Conservation (phyloP, 2,797 vertebrate genomes). For the Clarias platycephalus region DNA sequence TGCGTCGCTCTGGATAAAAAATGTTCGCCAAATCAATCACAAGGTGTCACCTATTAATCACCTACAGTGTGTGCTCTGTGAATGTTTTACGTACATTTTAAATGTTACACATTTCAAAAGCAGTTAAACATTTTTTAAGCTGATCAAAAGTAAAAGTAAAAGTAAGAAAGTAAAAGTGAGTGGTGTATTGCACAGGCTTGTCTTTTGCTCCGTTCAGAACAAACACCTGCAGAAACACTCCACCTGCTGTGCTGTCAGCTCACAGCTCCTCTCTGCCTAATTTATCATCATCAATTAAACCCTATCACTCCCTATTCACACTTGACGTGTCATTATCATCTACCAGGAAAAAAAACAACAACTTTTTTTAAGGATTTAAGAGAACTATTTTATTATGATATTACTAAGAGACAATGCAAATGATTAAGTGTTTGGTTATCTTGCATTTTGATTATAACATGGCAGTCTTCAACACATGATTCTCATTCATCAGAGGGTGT, state of each 20-base stretch:
- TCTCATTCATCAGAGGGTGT: background rate
- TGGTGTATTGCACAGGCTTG: background rate
- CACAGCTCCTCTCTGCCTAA: conserved; percentile 16
- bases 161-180: too few relatives aligned
- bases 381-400: background rate
- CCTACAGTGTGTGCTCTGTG: background rate
- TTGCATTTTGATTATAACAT: background rate
- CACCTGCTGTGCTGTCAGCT: conserved; percentile 40
- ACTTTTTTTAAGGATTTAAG: background rate
- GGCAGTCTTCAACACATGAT: background rate
- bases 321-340: background rate
- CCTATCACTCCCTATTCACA: conserved; percentile 31
- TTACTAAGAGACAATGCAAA: background rate
- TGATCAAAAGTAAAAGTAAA: background rate
- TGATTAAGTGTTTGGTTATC: too few relatives aligned
- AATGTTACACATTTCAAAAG: background rate
- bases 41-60: background rate
- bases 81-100: background rate
- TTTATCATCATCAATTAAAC: conserved; percentile 39
- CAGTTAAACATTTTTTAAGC: background rate
- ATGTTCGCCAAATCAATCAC: background rate
- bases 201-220: conserved; percentile 1
- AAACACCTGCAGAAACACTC: conserved; percentile 10
- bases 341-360: background rate
- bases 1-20: background rate